A percentile compares a stretch with the other conserved stretches of the same genome.
These are phyloP conservation scores for Crepidodera aurea DNA, from an alignment of 2,888 invertebrate genomes.

Conservation along the genomic window DNA sequence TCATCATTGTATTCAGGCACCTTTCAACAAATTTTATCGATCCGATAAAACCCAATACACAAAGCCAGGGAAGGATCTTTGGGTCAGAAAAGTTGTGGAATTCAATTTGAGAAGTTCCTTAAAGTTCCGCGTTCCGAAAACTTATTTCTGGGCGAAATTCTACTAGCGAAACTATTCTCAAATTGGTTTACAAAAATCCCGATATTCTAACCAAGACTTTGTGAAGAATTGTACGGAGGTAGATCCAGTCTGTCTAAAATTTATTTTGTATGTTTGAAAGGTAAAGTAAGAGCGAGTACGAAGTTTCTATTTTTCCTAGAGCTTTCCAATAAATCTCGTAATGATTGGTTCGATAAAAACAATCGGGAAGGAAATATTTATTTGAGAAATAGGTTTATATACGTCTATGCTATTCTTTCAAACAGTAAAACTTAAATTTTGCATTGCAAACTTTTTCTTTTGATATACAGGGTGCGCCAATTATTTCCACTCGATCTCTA, in stretches of 20 bases:
- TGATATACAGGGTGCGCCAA: no score
- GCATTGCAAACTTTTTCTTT: no score
- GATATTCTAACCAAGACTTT: slow-evolving; percentile 21
- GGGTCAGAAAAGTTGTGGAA: slow-evolving; percentile 53
- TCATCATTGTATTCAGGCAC: not conserved
- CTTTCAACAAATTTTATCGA: slow-evolving; percentile 11
- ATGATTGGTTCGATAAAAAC: slow-evolving; percentile 6
- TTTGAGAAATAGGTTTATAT: not conserved
- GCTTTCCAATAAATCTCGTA: not conserved
- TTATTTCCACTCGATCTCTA: no score
- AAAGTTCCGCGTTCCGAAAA: slow-evolving; percentile 50
- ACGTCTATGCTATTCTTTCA: no score
- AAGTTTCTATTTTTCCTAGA: slow-evolving; percentile 7
- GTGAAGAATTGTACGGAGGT: slow-evolving; percentile 4
- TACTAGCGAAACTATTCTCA: slow-evolving; percentile 55
- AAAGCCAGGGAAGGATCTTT: slow-evolving; percentile 30
- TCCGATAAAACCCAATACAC: slow-evolving; percentile 12
- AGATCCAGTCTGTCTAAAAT: not conserved
- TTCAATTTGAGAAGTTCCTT: slow-evolving; percentile 59
- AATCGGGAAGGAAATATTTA: slow-evolving; percentile 3
- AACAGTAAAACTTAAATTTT: no score
- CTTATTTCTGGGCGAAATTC: slow-evolving; percentile 54
- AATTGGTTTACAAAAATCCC: slow-evolving; percentile 52
- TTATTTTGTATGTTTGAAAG: slow-evolving; percentile 11
- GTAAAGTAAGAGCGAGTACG: not conserved